Base-by-base conservation (phyloP, 92 coral and sea anemone species). In the Porites cylindrica region DNA sequence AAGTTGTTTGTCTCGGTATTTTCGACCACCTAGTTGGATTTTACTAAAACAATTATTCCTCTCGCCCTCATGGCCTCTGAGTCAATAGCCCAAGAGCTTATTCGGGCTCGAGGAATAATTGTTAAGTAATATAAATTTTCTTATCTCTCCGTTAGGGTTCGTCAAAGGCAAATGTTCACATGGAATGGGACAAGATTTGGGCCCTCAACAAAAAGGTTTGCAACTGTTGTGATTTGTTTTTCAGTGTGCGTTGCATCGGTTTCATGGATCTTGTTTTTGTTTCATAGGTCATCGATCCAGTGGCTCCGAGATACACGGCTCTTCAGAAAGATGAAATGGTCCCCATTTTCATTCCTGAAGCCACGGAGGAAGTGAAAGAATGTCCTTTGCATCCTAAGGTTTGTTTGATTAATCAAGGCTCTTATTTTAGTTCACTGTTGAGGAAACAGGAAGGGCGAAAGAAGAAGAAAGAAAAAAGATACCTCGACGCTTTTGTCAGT, bases 121-220 rank as follows among this genome's bases (percentile, higher is more conserved):
- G 18, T 62, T 16, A 10, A 6, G 8, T 1, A 18, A 7, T 19
- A 23, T 32, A 58, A 23, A 51, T 32, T 56, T 56, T 79, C 7
- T 38, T 60, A 66, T 32, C 51, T 64, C 52, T 76, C 43, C 56
- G 3, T 23, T 16, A 94, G 96, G 99, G 99, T 20, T 96, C 98
- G 69, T 97, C 99, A 12, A 97, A 96, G 79, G 94, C 99, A 21
- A 97, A 96, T 86, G 99, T 97, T 18, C 99, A 97, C 85, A 97
- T 97, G 99, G 99, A 95, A 70, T 97, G 99, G 99, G 99, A 97
- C 83, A 97, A 97, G 75, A 97, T 97, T 26, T 97, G 99, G 99
- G 94, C 99, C 11, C 92, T 97, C 63, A 97, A 97, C 91, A 95
- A 96, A 75, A 97, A 97, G 98, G 99, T 96, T 75, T 26, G 70